Base-by-base conservation (phyloP, 2,113 vertebrate species). In the Protomyctophum bolini region DNA sequence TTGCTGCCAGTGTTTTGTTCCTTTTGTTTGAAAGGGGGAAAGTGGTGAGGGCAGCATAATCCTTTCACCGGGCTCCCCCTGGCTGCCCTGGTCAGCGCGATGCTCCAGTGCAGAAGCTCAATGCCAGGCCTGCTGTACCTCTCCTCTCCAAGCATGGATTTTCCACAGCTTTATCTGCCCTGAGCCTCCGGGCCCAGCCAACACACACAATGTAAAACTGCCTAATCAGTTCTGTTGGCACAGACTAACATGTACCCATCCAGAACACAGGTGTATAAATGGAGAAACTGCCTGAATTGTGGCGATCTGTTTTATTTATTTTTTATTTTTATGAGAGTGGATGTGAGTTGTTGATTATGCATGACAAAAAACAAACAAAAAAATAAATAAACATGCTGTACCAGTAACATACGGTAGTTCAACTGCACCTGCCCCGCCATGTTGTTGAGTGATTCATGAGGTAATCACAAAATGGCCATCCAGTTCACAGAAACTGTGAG, bases 191-290 rank as follows among this genome's bases (percentile, higher is more conserved):
- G 67, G 81, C 73, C 68, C 73, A 49, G 68, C 78, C 75, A 80
- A 66, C 68, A 41, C 63, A 74, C 76, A 93, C 91, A 93, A 93
- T 89, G 86, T 80, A 91, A 92, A 92, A 77, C 80, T 86, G 86
- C 69, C 88, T 92, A 93, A 93, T 93, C 91, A 93, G 46, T 93
- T 93, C 86, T 89, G 80, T 62, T 68, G 79, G 84, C 71, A 76
- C 68, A 58, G 63, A 81, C 66, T 77, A 64, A 75, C 86, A 83
- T 80, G 81, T 76, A 83, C 58, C 59, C 71, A 67, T 83, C 62
- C 72, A 69, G 56, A 75, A 76, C 75, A 86, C 76, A 62, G 77
- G 60, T 46, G 49, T 64, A 46, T 54, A 61, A 75, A 63, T 47
- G 65, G 52, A 72, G 81, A 88, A 88, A 66, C 48, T 68, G 64